Percentiles rank a stretch among this genome's conserved stretches.
These are phyloP conservation scores for Macrotus californicus DNA, from an alignment of 2,113 vertebrate genomes.

Conservation along the genomic window DNA sequence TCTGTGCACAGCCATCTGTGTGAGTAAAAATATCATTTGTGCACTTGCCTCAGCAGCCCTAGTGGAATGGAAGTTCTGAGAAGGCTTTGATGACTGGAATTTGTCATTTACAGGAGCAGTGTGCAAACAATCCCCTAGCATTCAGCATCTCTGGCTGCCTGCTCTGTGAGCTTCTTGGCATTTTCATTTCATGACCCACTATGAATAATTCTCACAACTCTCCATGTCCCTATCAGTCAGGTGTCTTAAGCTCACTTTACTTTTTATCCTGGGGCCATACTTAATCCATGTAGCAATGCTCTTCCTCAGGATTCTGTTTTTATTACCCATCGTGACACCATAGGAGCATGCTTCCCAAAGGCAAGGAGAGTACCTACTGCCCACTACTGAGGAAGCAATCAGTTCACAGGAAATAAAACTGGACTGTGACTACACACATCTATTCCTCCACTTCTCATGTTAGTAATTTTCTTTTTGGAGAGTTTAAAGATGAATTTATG, in stretches of 20 bases:
- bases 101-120: not conserved
- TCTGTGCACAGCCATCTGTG: not conserved
- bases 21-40: not conserved
- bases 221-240: not conserved
- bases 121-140: not conserved
- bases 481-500: not conserved
- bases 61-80: not conserved
- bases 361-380: not conserved
- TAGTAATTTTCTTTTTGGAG: not conserved
- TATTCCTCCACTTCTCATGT: not conserved
- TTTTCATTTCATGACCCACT: not conserved
- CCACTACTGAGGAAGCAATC: not conserved
- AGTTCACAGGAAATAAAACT: not conserved
- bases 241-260: not conserved
- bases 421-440: not conserved
- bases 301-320: not conserved
- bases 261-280: not conserved
- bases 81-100: not conserved
- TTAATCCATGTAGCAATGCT: not conserved
- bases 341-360: not conserved
- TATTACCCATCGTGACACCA: not conserved
- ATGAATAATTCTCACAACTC: not conserved
- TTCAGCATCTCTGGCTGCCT: not conserved
- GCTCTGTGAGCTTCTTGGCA: not conserved
- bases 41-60: not conserved